Evolutionary conservation across 2,113 vertebrate genomes (phyloP).

Genomic region (Neoarius graeffei): DNA sequence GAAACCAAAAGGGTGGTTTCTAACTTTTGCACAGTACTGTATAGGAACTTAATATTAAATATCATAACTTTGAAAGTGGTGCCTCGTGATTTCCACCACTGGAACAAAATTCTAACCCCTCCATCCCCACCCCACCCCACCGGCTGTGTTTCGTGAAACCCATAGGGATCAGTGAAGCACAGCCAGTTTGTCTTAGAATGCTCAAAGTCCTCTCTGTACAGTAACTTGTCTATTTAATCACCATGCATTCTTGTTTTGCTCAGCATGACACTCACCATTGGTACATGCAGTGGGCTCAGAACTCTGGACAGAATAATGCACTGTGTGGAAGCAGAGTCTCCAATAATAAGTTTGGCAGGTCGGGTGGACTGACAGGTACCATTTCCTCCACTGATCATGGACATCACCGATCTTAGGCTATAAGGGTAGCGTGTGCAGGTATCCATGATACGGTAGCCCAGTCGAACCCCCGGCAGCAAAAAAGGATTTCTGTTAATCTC

Average conservation of each 20-base stretch:
- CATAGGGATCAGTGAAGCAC: not conserved
- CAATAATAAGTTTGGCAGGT: conserved; percentile 65
- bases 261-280: conserved; percentile 63
- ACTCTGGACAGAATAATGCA: conserved; percentile 62
- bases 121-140: too few relatives aligned
- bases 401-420: conserved; percentile 59
- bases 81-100: not conserved
- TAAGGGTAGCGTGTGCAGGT: conserved; percentile 65
- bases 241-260: not conserved
- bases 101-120: not conserved
- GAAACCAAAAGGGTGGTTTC: not conserved
- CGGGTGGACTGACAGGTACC: conserved; percentile 55
- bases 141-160: not conserved
- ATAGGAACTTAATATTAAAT: not conserved
- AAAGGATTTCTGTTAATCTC: conserved; percentile 70
- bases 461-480: conserved; percentile 70
- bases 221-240: not conserved
- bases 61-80: not conserved
- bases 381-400: conserved; percentile 63
- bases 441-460: conserved; percentile 71
- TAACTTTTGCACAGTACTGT: not conserved
- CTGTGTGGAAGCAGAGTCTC: conserved; percentile 63
- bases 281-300: conserved; percentile 62
- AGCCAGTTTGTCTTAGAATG: not conserved
- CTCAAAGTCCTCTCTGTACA: not conserved